Percentiles rank a stretch among this genome's conserved stretches.
These are phyloP conservation scores for Psylliodes chrysocephalus DNA, from an alignment of 2,888 invertebrate species.

Conservation along the genomic window DNA sequence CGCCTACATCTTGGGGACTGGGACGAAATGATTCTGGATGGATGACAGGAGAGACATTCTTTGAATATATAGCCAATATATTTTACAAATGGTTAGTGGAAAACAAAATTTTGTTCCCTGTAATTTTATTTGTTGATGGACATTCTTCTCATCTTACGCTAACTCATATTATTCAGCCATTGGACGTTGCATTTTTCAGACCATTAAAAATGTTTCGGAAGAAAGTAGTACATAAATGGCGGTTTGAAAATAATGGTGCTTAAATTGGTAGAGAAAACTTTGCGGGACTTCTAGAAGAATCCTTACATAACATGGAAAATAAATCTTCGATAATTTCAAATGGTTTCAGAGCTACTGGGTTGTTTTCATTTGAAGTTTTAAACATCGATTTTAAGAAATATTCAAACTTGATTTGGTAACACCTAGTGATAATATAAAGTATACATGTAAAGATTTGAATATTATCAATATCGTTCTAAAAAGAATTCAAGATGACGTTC, in stretches of 20 bases:
- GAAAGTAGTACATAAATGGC: constrained; percentile 3
- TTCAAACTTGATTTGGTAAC: too few species aligned
- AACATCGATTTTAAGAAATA: too few species aligned
- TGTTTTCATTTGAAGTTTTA: too few species aligned
- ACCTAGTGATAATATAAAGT: too few species aligned
- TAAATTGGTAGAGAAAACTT: neutral
- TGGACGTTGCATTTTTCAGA: constrained; percentile 20
- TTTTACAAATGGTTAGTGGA: constrained; percentile 49
- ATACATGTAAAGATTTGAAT: too few species aligned
- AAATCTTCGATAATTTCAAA: neutral
- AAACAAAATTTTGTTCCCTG: constrained; percentile 22
- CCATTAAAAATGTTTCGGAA: constrained; percentile 5
- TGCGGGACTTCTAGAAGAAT: neutral
- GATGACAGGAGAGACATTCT: constrained; percentile 62
- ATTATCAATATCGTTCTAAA: too few species aligned
- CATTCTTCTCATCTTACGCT: constrained; percentile 20
- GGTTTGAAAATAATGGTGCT: neutral
- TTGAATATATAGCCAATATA: constrained; percentile 58
- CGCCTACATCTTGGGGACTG: constrained; percentile 56
- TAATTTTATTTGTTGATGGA: constrained; percentile 29
- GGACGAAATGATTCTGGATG: constrained; percentile 58
- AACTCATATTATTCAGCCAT: constrained; percentile 5
- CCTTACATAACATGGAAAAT: neutral
- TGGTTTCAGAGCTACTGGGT: too few species aligned
- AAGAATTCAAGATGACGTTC: too few species aligned